Base-by-base conservation (phyloP, 2,888 invertebrate species). In the Nezara viridula region DNA sequence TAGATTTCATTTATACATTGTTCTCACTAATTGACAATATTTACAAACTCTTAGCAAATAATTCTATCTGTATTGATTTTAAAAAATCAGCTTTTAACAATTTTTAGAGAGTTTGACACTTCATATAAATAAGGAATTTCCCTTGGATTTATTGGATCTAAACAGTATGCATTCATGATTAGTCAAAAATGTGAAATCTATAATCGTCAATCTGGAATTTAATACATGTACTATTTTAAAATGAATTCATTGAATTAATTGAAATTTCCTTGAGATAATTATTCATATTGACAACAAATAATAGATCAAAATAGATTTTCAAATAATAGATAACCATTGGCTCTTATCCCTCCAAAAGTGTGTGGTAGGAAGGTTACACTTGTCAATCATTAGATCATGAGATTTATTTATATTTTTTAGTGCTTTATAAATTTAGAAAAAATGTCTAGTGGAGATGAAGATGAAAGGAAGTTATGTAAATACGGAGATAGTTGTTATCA, bases 401-500 rank as follows among this genome's bases (percentile, higher is more conserved):
- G 40, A n/a, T n/a, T 44, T 44, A 5, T 73, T 24, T 73, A 32
- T 37, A 32, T 6, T 73, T 73, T 32, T 16, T 60, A 44, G 44
- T n/a, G 44, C 27, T 87, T 44, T 55, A 16, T n/a, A 50, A n/a
- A n/a, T n/a, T n/a, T n/a, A n/a, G n/a, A n/a, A 47, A 85, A 85
- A 21, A 88, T 88, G 88, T 77, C 77, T 6, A 49, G 44, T 32
- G 85, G 81, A 49, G 90, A 90, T 52, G 91, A 92, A 55, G 93
- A 93, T 90, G 90, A 92, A 0, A 94, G 96, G 92, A 93, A 93
- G 77, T 93, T 95, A 85, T 98, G 98, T 92, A 96, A 96, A 93
- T 98, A 96, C 92, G 96, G 97, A 88, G 92, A 92, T 10, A 95
- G 95, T 91, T 98, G 98, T 93, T 98, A 97, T 92, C 97, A 97